Percentiles rank a stretch among this genome's conserved stretches.
Evolutionary conservation across 2,797 vertebrate genomes (phyloP).

Genomic region (Sebastes variabilis): DNA sequence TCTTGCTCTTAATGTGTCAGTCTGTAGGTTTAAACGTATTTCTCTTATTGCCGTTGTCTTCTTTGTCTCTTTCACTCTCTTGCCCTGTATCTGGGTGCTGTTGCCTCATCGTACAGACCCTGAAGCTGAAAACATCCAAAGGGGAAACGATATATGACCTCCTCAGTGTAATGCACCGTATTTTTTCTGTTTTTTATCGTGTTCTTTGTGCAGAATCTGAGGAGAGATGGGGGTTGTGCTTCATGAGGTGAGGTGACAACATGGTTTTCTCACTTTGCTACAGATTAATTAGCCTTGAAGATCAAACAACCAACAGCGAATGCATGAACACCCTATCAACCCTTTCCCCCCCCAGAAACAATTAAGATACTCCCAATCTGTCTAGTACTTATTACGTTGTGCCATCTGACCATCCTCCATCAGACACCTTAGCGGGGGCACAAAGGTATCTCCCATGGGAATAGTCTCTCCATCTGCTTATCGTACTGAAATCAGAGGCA

Average conservation of each 20-base stretch:
- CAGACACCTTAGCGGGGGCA: slow-evolving; percentile 20
- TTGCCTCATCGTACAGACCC: slow-evolving; percentile 56
- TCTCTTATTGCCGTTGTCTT: neutral
- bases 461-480: slow-evolving; percentile 45
- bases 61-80: slow-evolving; percentile 35
- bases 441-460: slow-evolving; percentile 36
- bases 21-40: neutral
- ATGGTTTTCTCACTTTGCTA: slow-evolving; percentile 53
- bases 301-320: slow-evolving; percentile 61
- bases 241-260: slow-evolving; percentile 51
- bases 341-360: slow-evolving; percentile 50
- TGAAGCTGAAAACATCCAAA: slow-evolving; percentile 38
- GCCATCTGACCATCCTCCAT: slow-evolving; percentile 34
- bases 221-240: slow-evolving; percentile 1
- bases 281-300: slow-evolving; percentile 68
- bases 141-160: slow-evolving; percentile 22
- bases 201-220: slow-evolving; percentile 16
- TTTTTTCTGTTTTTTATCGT: slow-evolving; percentile 15
- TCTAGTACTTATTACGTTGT: slow-evolving; percentile 15
- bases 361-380: slow-evolving; percentile 52
- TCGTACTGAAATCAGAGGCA: slow-evolving; percentile 18
- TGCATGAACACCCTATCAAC: slow-evolving; percentile 31
- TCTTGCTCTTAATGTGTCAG: neutral
- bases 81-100: slow-evolving; percentile 33
- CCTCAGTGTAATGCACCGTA: neutral